phyloP scores from a whole-genome alignment of 2,888 invertebrate species.

The Subacronicta megacephala region DNA sequence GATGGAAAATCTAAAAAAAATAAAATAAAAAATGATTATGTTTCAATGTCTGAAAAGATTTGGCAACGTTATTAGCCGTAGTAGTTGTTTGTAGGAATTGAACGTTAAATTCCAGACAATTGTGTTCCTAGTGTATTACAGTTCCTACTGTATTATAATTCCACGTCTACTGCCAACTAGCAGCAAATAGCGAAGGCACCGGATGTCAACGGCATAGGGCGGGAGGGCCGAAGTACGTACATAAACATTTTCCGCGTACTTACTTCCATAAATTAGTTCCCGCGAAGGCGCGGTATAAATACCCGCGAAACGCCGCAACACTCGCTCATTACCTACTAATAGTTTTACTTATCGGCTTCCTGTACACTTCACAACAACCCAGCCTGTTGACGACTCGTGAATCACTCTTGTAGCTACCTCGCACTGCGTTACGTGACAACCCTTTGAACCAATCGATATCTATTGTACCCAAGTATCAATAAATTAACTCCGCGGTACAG shows the following conservation, averaged over 20 bases:
- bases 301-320: conserved; percentile 81
- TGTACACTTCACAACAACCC: conserved; percentile 71
- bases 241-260: conserved; percentile 89
- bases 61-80: too few relatives aligned
- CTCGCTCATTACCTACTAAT: conserved; percentile 85
- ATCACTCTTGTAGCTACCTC: conserved; percentile 49
- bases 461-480: conserved; percentile 54
- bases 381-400: conserved; percentile 58
- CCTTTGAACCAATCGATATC: conserved; percentile 56
- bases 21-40: too few relatives aligned
- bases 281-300: conserved; percentile 87
- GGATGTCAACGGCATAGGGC: conserved; percentile 82
- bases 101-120: conserved; percentile 25
- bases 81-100: too few relatives aligned
- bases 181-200: conserved; percentile 72
- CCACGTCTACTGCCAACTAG: conserved; percentile 58
- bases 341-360: conserved; percentile 85
- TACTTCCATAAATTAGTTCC: conserved; percentile 89
- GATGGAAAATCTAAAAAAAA: too few relatives aligned
- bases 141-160: conserved; percentile 56
- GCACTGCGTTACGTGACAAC: conserved; percentile 42
- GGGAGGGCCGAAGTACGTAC: conserved; percentile 75
- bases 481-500: conserved; percentile 58
- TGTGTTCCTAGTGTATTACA: conserved; percentile 47
- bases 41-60: too few relatives aligned